A percentile compares a stretch with the other conserved stretches of the same genome.
These are phyloP conservation scores for Meliscaeva auricollis DNA, from an alignment of 2,888 invertebrate genomes.

Conservation along the genomic window DNA sequence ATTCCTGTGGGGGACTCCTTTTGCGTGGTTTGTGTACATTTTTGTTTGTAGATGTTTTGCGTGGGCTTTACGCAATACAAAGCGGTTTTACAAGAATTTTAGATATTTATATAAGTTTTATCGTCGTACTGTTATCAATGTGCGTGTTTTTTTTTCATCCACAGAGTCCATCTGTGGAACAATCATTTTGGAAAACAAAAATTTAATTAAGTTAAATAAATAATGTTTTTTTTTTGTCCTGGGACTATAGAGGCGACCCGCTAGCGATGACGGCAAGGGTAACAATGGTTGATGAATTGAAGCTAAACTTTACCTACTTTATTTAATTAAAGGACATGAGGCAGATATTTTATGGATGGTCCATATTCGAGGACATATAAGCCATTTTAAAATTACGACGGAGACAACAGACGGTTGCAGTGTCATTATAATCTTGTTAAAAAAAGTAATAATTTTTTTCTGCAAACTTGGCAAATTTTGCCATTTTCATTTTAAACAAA, in stretches of 20 bases:
- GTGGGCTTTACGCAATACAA: conserved; percentile 43
- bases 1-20: background rate
- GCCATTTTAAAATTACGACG: too few relatives aligned
- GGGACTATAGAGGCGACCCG: background rate
- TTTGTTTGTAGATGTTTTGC: conserved; percentile 8
- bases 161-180: background rate
- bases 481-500: too few relatives aligned
- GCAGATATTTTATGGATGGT: too few relatives aligned
- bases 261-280: too few relatives aligned
- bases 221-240: conserved; percentile 50
- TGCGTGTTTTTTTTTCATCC: background rate
- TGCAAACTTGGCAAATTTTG: too few relatives aligned
- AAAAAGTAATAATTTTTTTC: too few relatives aligned
- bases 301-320: too few relatives aligned
- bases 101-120: conserved; percentile 23
- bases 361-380: too few relatives aligned
- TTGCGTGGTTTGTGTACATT: conserved; percentile 12
- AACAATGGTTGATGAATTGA: too few relatives aligned
- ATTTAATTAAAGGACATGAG: too few relatives aligned
- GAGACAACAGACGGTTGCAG: too few relatives aligned
- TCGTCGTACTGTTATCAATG: conserved; percentile 15
- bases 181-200: conserved; percentile 41
- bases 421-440: too few relatives aligned
- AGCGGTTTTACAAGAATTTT: conserved; percentile 17
- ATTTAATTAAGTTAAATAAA: conserved; percentile 53